Conservation (phyloP, 1,140 invertebrate genomes). For the Drosophila subobscura region DNA sequence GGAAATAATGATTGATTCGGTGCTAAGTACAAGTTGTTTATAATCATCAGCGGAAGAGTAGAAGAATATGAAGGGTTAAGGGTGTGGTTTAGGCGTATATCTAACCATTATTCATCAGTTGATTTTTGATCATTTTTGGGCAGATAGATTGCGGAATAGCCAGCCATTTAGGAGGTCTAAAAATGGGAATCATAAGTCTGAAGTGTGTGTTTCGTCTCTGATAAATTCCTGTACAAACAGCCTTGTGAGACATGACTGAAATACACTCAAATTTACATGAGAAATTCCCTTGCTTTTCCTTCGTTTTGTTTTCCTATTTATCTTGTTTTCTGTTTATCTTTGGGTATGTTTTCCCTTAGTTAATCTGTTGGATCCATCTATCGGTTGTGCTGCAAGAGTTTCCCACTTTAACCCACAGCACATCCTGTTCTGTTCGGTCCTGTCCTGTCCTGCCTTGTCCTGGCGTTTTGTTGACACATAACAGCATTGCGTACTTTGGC, state of each 20-base stretch:
- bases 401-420: slow-evolving; percentile 38
- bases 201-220: too few relatives aligned
- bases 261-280: background rate
- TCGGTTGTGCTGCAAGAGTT: slow-evolving; percentile 31
- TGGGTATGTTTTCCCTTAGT: slow-evolving; percentile 14
- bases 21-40: slow-evolving; percentile 62
- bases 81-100: too few relatives aligned
- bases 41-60: background rate
- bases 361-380: slow-evolving; percentile 27
- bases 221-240: too few relatives aligned
- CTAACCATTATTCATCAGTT: too few relatives aligned
- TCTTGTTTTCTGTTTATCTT: slow-evolving; percentile 29
- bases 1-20: slow-evolving; percentile 50
- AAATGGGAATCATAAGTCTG: too few relatives aligned
- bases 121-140: too few relatives aligned
- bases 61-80: too few relatives aligned
- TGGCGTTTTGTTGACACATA: slow-evolving; percentile 60
- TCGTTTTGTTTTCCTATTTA: slow-evolving; percentile 10
- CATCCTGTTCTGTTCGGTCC: too few relatives aligned
- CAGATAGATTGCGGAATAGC: too few relatives aligned
- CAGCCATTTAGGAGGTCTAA: too few relatives aligned
- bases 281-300: slow-evolving; percentile 3
- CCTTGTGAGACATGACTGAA: too few relatives aligned
- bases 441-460: too few relatives aligned
- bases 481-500: slow-evolving; percentile 54